These are phyloP conservation scores for Cetonia aurata DNA, from an alignment of 2,888 invertebrate species.

Conservation along the genomic window DNA sequence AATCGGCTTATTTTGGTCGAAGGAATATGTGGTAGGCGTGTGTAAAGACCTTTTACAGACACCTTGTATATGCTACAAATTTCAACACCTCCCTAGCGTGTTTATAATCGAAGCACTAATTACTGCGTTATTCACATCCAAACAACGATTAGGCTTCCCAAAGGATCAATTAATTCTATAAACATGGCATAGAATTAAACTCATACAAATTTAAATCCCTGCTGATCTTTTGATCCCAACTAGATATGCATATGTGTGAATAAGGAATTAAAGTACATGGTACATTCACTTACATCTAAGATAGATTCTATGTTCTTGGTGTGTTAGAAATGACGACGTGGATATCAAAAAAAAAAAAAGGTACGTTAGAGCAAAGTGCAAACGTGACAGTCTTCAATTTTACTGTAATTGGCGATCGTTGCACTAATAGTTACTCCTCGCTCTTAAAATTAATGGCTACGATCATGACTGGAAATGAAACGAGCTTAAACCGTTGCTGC, in stretches of 20 bases:
- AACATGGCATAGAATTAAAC: constrained; percentile 14
- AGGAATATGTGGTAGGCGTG: too few species aligned
- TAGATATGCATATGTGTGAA: background rate
- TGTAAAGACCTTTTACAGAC: too few species aligned
- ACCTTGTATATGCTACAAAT: too few species aligned
- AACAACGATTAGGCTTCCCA: too few species aligned
- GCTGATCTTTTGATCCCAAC: constrained; percentile 18
- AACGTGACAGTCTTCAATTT: constrained; percentile 33
- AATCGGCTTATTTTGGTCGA: too few species aligned
- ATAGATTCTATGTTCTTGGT: too few species aligned
- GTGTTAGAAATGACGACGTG: constrained; percentile 1
- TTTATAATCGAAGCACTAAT: too few species aligned
- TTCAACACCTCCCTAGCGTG: too few species aligned
- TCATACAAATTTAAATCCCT: constrained; percentile 14
- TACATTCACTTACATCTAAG: too few species aligned
- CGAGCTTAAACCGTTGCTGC: background rate
- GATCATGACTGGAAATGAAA: constrained; percentile 10
- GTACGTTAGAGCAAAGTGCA: constrained; percentile 30
- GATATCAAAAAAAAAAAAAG: background rate
- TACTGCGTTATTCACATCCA: too few species aligned
- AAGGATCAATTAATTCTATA: constrained; percentile 11
- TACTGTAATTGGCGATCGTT: constrained; percentile 36
- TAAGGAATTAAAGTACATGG: background rate
- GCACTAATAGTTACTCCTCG: constrained; percentile 29
- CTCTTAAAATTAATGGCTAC: background rate